Percentiles rank a stretch among this genome's conserved stretches.
Evolutionary conservation across 92 coral and sea anemone species (phyloP).

Genomic region (Phenganax marumi): DNA sequence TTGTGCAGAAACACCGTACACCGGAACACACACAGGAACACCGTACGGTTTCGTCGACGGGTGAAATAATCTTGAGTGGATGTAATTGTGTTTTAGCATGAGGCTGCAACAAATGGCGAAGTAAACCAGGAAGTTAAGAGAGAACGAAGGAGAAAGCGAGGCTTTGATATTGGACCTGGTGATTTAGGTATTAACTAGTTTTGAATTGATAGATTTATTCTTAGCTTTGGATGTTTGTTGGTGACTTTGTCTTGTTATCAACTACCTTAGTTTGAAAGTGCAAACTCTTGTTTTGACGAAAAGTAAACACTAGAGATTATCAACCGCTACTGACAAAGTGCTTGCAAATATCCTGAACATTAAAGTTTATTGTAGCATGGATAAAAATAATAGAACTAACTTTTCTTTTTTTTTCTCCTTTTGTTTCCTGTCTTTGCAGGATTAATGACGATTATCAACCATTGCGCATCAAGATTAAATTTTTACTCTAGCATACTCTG

Average conservation of each 20-base stretch:
- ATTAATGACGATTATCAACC: not conserved
- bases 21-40: no score
- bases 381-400: not conserved
- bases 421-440: slow-evolving; percentile 11
- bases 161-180: slow-evolving; percentile 96
- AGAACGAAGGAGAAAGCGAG: slow-evolving; percentile 79
- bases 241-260: not conserved
- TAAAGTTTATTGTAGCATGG: not conserved
- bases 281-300: no score
- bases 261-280: no score
- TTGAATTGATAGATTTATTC: not conserved
- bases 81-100: not conserved
- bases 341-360: not conserved
- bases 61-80: not conserved
- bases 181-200: slow-evolving; percentile 59
- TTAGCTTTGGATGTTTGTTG: not conserved
- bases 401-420: not conserved
- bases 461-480: not conserved
- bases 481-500: not conserved
- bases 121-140: slow-evolving; percentile 72
- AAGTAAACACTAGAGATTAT: not conserved
- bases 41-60: not conserved
- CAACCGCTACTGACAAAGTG: not conserved
- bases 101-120: slow-evolving; percentile 45
- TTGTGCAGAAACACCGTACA: no score